Conservation (phyloP, 2,113 vertebrate genomes). For the Eubucco bourcierii region DNA sequence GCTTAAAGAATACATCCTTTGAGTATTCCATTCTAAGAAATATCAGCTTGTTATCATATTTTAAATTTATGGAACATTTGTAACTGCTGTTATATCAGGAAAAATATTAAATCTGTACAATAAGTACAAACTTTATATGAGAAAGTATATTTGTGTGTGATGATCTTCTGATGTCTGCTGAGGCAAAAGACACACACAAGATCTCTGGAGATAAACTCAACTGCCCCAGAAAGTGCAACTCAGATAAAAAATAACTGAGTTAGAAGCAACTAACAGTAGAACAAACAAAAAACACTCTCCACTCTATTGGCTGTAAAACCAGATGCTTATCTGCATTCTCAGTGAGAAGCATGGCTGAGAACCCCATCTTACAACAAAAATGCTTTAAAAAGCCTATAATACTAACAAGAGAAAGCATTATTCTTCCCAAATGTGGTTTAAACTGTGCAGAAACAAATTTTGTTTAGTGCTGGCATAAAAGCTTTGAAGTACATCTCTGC, state of each 20-base stretch:
- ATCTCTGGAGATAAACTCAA: conserved; percentile 32
- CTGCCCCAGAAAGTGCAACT: conserved; percentile 45
- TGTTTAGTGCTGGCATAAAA: neutral
- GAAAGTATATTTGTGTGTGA: conserved; percentile 54
- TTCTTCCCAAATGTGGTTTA: conserved; percentile 56
- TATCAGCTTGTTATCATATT: conserved; percentile 62
- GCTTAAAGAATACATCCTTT: conserved; percentile 71
- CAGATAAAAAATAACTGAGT: conserved; percentile 14
- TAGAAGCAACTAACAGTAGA: conserved; percentile 37
- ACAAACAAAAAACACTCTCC: neutral
- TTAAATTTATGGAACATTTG: conserved; percentile 73
- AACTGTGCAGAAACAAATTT: conserved; percentile 58
- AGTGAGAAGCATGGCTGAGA: conserved; percentile 19
- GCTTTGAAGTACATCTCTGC: conserved; percentile 27
- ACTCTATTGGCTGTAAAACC: conserved; percentile 29
- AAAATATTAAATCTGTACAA: conserved; percentile 72
- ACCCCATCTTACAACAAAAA: conserved; percentile 23
- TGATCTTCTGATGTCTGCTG: conserved; percentile 46
- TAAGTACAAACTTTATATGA: conserved; percentile 66
- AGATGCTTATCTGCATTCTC: conserved; percentile 31
- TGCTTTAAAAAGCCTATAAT: conserved; percentile 8
- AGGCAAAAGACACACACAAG: conserved; percentile 43
- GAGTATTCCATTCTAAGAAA: conserved; percentile 63
- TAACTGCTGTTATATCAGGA: conserved; percentile 65
- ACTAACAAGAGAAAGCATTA: conserved; percentile 44